Evolutionary conservation across 2,888 invertebrate genomes (phyloP).

Genomic region (Stenurella melanura): DNA sequence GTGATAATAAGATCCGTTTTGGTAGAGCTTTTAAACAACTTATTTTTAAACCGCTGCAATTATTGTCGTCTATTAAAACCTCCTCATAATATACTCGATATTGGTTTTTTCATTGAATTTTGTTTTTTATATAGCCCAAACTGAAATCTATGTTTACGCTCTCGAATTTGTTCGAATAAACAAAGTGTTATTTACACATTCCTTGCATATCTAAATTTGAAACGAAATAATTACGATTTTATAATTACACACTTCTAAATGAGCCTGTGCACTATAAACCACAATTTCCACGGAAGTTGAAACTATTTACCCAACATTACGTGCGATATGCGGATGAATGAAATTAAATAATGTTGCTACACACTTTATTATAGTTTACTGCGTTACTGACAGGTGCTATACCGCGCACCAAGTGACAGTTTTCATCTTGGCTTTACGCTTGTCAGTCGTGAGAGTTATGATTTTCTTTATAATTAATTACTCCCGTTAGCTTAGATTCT

Average conservation of each 20-base stretch:
- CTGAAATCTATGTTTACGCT: no score
- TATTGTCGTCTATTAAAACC: no score
- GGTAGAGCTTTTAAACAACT: no score
- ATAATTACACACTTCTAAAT: neutral
- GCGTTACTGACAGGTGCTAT: neutral
- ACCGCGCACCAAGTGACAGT: neutral
- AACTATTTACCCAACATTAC: conserved; percentile 1
- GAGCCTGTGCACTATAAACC: neutral
- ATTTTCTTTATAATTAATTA: neutral
- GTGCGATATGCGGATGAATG: conserved; percentile 7
- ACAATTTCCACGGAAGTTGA: neutral
- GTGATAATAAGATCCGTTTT: no score
- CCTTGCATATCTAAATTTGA: no score
- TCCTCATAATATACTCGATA: no score
- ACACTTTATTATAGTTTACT: neutral
- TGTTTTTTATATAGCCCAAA: no score
- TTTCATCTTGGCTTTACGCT: conserved; percentile 4
- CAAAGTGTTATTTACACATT: no score
- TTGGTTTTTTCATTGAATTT: no score
- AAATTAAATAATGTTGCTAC: neutral
- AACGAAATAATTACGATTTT: no score
- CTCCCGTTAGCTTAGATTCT: neutral
- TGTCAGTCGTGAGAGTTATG: conserved; percentile 3
- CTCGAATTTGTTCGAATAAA: no score
- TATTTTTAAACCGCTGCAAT: no score